Base-by-base conservation (phyloP, 1,140 invertebrate genomes). In the Dendrolimus punctatus region DNA sequence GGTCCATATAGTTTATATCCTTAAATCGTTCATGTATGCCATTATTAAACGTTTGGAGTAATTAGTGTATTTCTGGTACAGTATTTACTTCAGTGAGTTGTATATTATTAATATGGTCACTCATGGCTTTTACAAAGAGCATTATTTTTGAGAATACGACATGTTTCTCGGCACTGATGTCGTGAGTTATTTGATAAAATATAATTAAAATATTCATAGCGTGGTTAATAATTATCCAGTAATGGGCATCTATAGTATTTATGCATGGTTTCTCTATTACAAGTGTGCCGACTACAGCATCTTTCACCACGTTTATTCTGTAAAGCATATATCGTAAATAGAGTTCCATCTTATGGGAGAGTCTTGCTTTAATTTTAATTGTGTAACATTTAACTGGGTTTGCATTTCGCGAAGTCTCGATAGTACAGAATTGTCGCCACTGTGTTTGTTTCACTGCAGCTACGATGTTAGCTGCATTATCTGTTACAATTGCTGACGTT, bases 381-480 rank as follows among this genome's bases (percentile, higher is more conserved):
- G 6, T 8, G 41, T 1, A 42, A 42, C 6, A n/a, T n/a, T n/a
- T 42, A 42, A 42, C n/a, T 42, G 41, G 6, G 6, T 42, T 42
- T 42, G 41, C 41, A 42, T 42, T 42, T 42, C 41, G n/a, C 41
- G 7, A 1, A 49, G 8, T 49, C n/a, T 39, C 2, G 23, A 23
- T 40, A 43, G 8, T 6, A 9, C 53, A n/a, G 5, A 8, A 6
- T 37, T 41, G 39, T 8, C 53, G 46, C 53, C 53, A 55, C 4
- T 42, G 39, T 38, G 9, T 38, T 5, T 43, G 36, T 55, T 47
- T 55, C 36, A 55, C 10, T 47, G 53, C 46, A 43, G 53, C 40
- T 9, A 45, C 37, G 6, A 55, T 55, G 38, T 51, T 55, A 42
- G 54, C 48, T 5, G 54, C 54, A 40, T 55, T 55, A 41, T 55